Base-by-base conservation (phyloP, 2,888 invertebrate genomes). In the Caenorhabditis doughertyi region DNA sequence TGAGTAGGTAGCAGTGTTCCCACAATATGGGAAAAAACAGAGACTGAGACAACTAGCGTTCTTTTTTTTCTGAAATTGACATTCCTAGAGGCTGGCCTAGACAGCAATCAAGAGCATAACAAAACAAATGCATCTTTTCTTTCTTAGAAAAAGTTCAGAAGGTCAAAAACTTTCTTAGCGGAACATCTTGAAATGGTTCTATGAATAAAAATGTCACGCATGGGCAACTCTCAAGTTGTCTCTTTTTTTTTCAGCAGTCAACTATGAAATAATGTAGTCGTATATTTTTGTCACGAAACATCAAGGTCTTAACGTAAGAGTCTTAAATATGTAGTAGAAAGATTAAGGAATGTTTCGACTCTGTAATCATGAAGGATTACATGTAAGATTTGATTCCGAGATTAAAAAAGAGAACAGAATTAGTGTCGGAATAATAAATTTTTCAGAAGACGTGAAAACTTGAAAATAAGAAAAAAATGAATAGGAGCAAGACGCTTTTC, bases 51-150 rank as follows among this genome's bases (percentile, higher is more conserved):
- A 47, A 21, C 47, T n/a, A 64, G 64, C 64, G 64, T 64, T 62
- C 58, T 18, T 13, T 60, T 29, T 62, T 64, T 47, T 49, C 64
- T 64, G 44, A 64, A 64, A 64, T 64, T 49, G 64, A 64, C 44
- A 47, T 64, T 49, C 64, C 64, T 27, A 64, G 42, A 27, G 9
- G n/a, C 5, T 5, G 60, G 9, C n/a, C 60, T n/a, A 42, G 42
- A 60, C 60, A 60, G 42, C 32, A 60, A 25, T 21, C 44, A 16
- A n/a, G 44, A 60, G 60, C 35, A 21, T 7, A 18, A 32, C 39
- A 60, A 60, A 60, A 60, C 60, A 60, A 60, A 42, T 60, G 23
- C 27, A 5, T n/a, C 18, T 35, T 21, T 42, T 49, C 9, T 44
- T 42, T 64, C 47, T 64, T 47, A 47, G 29, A 64, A 47, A 42